These are phyloP conservation scores for Agrypnus murinus DNA, from an alignment of 2,888 invertebrate species.

Conservation along the genomic window DNA sequence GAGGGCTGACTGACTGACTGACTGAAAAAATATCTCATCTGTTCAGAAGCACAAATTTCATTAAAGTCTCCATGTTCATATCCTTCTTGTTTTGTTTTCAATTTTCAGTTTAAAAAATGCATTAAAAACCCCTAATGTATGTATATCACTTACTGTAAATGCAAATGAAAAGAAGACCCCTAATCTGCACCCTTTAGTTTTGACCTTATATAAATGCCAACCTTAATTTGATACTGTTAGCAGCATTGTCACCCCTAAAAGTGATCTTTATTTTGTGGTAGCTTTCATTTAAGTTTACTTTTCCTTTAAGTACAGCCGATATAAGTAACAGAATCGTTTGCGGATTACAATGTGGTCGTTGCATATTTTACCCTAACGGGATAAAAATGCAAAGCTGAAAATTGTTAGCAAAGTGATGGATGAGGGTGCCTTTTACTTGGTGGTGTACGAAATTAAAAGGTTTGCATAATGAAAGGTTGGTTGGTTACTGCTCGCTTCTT, in stretches of 20 bases:
- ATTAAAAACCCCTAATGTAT: constrained; percentile 61
- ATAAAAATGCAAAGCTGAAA: constrained; percentile 64
- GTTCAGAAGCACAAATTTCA: no score
- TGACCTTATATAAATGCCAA: constrained; percentile 69
- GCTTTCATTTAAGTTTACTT: constrained; percentile 63
- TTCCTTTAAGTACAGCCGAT: constrained; percentile 30
- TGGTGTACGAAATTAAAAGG: constrained; percentile 48
- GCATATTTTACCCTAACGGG: constrained; percentile 60
- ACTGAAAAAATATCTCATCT: no score
- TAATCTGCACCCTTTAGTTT: constrained; percentile 61
- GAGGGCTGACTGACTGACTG: no score
- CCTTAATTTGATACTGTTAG: constrained; percentile 68
- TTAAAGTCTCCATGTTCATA: no score
- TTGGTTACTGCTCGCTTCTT: no score
- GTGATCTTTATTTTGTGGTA: constrained; percentile 62
- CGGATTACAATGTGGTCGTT: constrained; percentile 37
- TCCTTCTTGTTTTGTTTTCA: no score
- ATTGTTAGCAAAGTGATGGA: constrained; percentile 54
- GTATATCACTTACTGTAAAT: constrained; percentile 70
- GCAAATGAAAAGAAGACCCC: constrained; percentile 63
- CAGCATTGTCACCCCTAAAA: constrained; percentile 61
- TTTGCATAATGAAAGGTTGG: constrained; percentile 44
- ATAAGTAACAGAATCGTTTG: constrained; percentile 41
- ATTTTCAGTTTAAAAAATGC: background rate
- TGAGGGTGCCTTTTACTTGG: constrained; percentile 42